Conservation (phyloP, 1,140 invertebrate genomes). For the Phthorimaea operculella region DNA sequence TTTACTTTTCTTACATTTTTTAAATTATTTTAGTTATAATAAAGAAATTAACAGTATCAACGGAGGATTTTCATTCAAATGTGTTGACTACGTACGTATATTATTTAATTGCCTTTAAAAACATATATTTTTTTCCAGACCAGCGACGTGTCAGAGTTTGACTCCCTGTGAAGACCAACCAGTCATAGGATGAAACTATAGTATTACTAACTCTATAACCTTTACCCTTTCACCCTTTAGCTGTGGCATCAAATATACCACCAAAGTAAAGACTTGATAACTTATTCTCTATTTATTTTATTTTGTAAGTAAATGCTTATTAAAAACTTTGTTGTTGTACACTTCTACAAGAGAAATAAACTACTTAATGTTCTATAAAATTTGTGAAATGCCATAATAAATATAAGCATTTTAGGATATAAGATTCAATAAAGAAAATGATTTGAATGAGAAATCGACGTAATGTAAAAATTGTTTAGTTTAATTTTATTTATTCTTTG, state of each 20-base stretch:
- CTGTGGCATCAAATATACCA: slow-evolving; percentile 21
- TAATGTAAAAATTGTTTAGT: slow-evolving; percentile 16
- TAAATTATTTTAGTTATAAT: too few relatives aligned
- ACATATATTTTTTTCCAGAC: slow-evolving; percentile 50
- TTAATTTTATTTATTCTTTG: slow-evolving; percentile 18
- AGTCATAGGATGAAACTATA: slow-evolving; percentile 11
- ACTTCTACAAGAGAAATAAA: not conserved
- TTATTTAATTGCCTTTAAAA: too few relatives aligned
- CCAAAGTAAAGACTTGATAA: slow-evolving; percentile 39
- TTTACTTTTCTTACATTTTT: too few relatives aligned
- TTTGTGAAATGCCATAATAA: slow-evolving; percentile 58
- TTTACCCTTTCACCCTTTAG: not conserved
- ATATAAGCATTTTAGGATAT: slow-evolving; percentile 43
- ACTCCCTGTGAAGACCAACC: slow-evolving; percentile 51
- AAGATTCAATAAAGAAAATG: slow-evolving; percentile 38
- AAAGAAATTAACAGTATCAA: too few relatives aligned
- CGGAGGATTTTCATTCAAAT: too few relatives aligned
- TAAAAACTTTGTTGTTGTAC: not conserved
- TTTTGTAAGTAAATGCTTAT: slow-evolving; percentile 7
- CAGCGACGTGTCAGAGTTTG: slow-evolving; percentile 65
- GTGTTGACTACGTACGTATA: too few relatives aligned
- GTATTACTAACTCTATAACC: not conserved
- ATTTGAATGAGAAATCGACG: slow-evolving; percentile 59
- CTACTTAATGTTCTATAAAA: not conserved
- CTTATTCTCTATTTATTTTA: slow-evolving; percentile 36